These are phyloP conservation scores for Eretmochelys imbricata DNA, from an alignment of 2,113 vertebrate genomes.

Conservation along the genomic window DNA sequence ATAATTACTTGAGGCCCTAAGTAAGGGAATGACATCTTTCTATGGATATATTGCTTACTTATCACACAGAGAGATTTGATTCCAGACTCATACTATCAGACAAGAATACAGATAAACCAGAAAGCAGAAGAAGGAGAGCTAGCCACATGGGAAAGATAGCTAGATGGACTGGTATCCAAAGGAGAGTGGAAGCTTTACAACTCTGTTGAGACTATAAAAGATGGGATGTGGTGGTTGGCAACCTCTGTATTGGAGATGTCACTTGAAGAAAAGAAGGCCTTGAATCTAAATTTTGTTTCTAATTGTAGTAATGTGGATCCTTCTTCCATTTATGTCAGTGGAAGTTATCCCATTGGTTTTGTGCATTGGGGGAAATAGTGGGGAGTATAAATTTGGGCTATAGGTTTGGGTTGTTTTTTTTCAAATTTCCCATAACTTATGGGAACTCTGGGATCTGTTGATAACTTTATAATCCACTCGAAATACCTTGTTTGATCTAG, in stretches of 20 bases:
- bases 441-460: background rate
- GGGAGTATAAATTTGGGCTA: background rate
- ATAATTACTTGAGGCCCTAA: background rate
- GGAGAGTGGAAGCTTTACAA: background rate
- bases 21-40: background rate
- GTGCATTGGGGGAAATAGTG: background rate
- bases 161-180: background rate
- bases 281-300: background rate
- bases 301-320: background rate
- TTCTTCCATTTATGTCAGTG: background rate
- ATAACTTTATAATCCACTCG: background rate
- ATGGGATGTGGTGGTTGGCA: background rate
- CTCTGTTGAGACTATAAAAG: background rate
- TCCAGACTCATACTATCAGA: background rate
- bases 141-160: background rate
- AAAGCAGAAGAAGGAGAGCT: background rate
- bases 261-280: background rate
- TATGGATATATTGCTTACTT: background rate
- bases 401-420: background rate
- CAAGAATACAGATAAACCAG: background rate
- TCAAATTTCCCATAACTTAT: background rate
- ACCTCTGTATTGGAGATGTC: background rate
- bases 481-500: background rate
- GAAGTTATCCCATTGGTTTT: background rate
- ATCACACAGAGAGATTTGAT: background rate